phyloP scores from a whole-genome alignment of 2,113 vertebrate species.

The Pachypanchax playfairii region DNA sequence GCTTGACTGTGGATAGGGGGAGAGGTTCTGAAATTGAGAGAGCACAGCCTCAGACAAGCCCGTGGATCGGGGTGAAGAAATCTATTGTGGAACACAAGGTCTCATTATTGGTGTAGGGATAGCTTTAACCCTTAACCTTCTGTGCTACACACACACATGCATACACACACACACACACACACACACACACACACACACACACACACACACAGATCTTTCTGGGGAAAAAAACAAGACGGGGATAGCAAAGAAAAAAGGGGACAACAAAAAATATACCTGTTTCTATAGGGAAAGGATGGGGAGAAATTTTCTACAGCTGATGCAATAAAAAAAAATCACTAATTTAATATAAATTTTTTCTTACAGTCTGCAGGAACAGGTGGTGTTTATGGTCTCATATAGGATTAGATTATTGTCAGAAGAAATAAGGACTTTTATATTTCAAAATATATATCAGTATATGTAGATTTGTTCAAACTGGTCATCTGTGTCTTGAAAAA shows the following conservation, averaged over 20 bases:
- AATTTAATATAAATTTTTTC: conserved; percentile 2
- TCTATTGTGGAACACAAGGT: conserved; percentile 59
- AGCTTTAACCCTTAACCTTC: conserved; percentile 56
- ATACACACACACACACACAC: no score
- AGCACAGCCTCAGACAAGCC: conserved; percentile 72
- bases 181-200: no score
- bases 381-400: neutral
- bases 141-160: conserved; percentile 7
- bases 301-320: conserved; percentile 3
- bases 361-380: neutral
- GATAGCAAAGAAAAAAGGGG: conserved; percentile 22
- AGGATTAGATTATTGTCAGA: neutral
- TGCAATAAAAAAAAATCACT: conserved; percentile 12
- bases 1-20: conserved; percentile 28
- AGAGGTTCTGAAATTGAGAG: conserved; percentile 56
- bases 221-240: conserved; percentile 19
- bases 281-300: neutral
- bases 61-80: conserved; percentile 65
- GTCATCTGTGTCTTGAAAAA: no score
- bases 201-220: conserved; percentile 14
- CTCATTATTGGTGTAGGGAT: conserved; percentile 68
- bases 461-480: no score
- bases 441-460: no score
- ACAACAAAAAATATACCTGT: conserved; percentile 31
- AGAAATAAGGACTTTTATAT: no score